Conservation (phyloP, 2,797 vertebrate genomes). For the Chrysocyon brachyurus region DNA sequence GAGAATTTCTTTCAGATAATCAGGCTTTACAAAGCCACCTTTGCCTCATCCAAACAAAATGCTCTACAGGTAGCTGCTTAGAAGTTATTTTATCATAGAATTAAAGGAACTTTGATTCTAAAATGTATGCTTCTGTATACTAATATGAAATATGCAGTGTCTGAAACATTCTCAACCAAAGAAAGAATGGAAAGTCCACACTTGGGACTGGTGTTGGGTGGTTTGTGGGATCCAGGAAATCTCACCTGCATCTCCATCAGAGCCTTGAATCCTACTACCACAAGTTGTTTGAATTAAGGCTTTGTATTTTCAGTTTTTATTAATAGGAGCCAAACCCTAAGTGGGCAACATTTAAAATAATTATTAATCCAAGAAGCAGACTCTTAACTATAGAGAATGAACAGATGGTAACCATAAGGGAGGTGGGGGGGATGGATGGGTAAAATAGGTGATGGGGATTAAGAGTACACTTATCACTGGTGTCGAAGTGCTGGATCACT, state of each 20-base stretch:
- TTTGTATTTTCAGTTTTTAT: background rate
- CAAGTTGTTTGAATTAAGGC: background rate
- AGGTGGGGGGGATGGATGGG: background rate
- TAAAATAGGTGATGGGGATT: background rate
- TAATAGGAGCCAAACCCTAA: background rate
- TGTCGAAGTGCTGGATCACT: background rate
- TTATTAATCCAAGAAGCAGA: background rate
- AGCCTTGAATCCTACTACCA: background rate
- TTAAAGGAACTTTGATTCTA: slow-evolving; percentile 43
- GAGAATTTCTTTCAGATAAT: background rate
- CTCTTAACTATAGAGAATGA: background rate
- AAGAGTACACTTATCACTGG: background rate
- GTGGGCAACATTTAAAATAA: background rate
- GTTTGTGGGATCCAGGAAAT: background rate
- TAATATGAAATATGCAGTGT: background rate
- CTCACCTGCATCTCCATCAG: background rate
- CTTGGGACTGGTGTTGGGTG: background rate
- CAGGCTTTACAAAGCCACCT: background rate
- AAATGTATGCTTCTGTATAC: background rate
- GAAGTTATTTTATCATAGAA: background rate
- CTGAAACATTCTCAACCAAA: background rate
- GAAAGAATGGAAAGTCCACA: background rate
- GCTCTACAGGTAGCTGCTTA: background rate
- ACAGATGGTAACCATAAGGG: background rate
- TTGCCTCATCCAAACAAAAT: slow-evolving; percentile 26